Conservation (phyloP, 53 echinoderm and acorn worm genomes). For the Holothuria scabra region DNA sequence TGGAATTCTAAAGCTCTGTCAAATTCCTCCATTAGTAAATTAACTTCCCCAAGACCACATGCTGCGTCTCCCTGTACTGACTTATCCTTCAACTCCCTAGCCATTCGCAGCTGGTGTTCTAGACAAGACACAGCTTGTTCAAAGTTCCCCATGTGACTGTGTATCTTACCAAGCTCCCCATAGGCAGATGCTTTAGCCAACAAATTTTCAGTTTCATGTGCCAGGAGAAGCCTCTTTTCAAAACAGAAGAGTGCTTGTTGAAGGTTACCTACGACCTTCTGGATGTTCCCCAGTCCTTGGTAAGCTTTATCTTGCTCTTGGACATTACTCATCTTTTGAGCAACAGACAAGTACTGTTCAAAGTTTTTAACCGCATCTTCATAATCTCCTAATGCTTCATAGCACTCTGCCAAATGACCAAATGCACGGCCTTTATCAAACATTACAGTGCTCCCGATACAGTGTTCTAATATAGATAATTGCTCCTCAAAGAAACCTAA, state of each 20-base stretch:
- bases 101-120: constrained; percentile 86
- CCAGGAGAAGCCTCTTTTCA: constrained; percentile 91
- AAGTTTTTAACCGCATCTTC: constrained; percentile 95
- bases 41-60: constrained; percentile 94
- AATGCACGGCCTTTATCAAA: constrained; percentile 91
- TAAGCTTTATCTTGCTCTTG: constrained; percentile 96
- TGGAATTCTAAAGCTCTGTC: constrained; percentile 93
- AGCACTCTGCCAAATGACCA: constrained; percentile 94
- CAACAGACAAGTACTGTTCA: constrained; percentile 87
- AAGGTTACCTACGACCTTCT: constrained; percentile 86
- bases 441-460: constrained; percentile 81
- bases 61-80: constrained; percentile 93
- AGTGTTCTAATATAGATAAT: constrained; percentile 83
- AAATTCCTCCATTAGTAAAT: constrained; percentile 95
- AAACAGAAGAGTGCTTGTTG: constrained; percentile 97
- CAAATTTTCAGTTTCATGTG: constrained; percentile 89
- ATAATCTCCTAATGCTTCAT: constrained; percentile 88
- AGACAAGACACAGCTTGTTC: constrained; percentile 98
- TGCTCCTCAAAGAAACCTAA: constrained; percentile 97
- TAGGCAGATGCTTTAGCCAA: constrained; percentile 91
- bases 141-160: constrained; percentile 99
- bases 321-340: constrained; percentile 82
- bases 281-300: constrained; percentile 91
- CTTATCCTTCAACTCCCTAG: constrained; percentile 84
- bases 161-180: constrained; percentile 94